phyloP scores from a whole-genome alignment of 2,113 vertebrate species.

The Ginglymostoma cirratum region DNA sequence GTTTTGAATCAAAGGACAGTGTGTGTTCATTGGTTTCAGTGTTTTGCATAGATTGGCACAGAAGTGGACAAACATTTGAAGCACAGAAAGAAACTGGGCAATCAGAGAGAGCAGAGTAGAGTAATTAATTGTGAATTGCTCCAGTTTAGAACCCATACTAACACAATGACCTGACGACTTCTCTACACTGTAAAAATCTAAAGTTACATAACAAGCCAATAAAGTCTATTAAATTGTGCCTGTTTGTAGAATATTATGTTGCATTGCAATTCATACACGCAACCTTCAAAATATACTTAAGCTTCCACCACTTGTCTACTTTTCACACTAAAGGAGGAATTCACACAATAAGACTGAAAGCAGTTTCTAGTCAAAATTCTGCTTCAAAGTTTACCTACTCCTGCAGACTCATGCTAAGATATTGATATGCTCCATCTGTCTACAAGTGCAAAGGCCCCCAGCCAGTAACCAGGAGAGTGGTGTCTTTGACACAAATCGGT shows the following conservation, averaged over 20 bases:
- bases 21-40: neutral
- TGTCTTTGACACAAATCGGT: neutral
- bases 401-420: neutral
- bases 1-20: neutral
- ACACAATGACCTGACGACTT: neutral
- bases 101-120: neutral
- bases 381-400: neutral
- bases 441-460: too few species aligned
- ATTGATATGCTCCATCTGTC: neutral
- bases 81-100: neutral
- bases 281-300: neutral
- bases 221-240: neutral
- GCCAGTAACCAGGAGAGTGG: neutral
- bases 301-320: conserved; percentile 3
- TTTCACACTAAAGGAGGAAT: neutral
- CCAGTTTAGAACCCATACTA: neutral
- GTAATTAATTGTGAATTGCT: neutral
- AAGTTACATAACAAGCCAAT: neutral
- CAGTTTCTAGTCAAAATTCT: neutral
- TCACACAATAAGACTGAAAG: neutral
- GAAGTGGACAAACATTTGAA: neutral
- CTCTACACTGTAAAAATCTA: neutral
- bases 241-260: neutral
- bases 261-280: neutral
- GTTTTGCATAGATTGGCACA: neutral